Base-by-base conservation (phyloP, 2,888 invertebrate genomes). In the Hypomecis atomaria region DNA sequence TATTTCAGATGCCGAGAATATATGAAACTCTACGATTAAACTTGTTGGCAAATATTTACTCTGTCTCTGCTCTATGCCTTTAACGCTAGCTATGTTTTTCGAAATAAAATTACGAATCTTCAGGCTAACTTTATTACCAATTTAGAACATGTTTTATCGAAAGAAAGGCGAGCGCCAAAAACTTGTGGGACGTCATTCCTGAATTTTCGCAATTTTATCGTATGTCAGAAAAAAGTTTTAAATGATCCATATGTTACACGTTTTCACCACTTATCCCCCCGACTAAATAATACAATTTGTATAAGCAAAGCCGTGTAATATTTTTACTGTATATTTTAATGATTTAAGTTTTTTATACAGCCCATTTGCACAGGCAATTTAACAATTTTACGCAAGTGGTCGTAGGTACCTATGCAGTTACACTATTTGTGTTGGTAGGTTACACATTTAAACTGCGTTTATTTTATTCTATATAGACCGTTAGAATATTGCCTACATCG, bases 251-350 rank as follows among this genome's bases (percentile, higher is more conserved):
- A 23, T 23, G 23, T 23, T 23, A 36, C 5, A n/a, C 5, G 8
- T 50, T 38, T 50, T 13, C 9, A 58, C 63, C 63, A 38, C 42
- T 37, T 42, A 50, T 60, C 58, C 64, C 64, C 8, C 11, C 6
- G n/a, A 13, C 5, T 8, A 9, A 38, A 10, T 50, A 13, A 34
- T 33, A 10, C 33, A n/a, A 34, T 10, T n/a, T 38, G 10, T 50
- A 34, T 11, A 48, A 48, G 48, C 48, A 8, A 48, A 48, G 34
- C 34, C 34, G 34, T 48, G 48, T 5, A 23, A 23, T 23, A 23
- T n/a, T 23, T 23, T n/a, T 23, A 23, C 23, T 23, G 23, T 23
- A 23, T 23, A 23, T 23, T 23, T 23, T 23, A 23, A 23, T 3
- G 23, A 23, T 23, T 23, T 23, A 23, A 23, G 23, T 23, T 23